Evolutionary conservation across 2,888 invertebrate genomes (phyloP).

Genomic region (Tinea pellionella): DNA sequence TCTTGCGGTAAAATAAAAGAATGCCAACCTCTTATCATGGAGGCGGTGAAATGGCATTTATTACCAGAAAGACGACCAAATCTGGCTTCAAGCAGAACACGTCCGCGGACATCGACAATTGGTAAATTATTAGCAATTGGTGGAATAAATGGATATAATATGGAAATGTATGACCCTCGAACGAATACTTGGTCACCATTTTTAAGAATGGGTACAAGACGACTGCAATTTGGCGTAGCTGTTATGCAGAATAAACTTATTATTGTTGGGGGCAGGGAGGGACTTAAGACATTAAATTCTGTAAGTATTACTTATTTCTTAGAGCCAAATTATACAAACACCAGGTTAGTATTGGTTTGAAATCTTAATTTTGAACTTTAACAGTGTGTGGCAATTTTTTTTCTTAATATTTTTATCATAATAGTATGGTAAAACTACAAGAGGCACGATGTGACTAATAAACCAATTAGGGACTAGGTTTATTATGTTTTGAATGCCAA

Average conservation of each 20-base stretch:
- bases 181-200: constrained; percentile 83
- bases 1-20: constrained; percentile 74
- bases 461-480: too few species aligned
- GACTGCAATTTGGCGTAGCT: constrained; percentile 93
- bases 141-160: constrained; percentile 92
- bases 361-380: too few species aligned
- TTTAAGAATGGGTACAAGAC: constrained; percentile 81
- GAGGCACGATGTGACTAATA: too few species aligned
- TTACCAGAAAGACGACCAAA: constrained; percentile 86
- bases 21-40: constrained; percentile 91
- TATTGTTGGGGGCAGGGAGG: constrained; percentile 92
- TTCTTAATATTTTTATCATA: too few species aligned
- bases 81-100: constrained; percentile 82
- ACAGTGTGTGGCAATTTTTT: too few species aligned
- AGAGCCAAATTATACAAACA: too few species aligned
- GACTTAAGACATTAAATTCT: constrained; percentile 92
- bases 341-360: too few species aligned
- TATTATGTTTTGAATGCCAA: too few species aligned
- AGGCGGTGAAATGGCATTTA: constrained; percentile 93
- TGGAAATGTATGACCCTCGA: constrained; percentile 89
- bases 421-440: too few species aligned
- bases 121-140: constrained; percentile 86
- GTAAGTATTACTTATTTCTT: constrained; percentile 40
- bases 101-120: constrained; percentile 89
- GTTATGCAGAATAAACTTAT: constrained; percentile 84